Evolutionary conservation across 2,888 invertebrate genomes (phyloP).

Genomic region (Nemotelus nigrinus): DNA sequence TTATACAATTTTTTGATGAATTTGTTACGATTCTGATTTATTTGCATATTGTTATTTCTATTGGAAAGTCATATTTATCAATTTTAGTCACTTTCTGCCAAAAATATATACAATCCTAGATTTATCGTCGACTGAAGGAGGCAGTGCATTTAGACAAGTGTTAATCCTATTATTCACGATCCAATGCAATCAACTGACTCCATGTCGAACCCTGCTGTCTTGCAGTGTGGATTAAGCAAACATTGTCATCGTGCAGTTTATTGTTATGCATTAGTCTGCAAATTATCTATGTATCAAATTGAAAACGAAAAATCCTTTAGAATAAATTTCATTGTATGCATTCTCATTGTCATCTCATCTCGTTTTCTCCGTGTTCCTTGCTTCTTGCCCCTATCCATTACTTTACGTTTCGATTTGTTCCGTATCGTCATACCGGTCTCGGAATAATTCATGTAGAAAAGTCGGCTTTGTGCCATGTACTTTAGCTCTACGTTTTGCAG

Average conservation of each 20-base stretch:
- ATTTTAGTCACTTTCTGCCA: too few species aligned
- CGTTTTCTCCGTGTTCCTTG: not conserved
- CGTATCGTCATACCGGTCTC: not conserved
- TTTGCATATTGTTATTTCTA: too few species aligned
- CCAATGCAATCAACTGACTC: too few species aligned
- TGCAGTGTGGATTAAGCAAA: not conserved
- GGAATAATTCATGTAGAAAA: constrained; percentile 37
- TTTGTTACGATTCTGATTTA: too few species aligned
- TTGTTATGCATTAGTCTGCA: constrained; percentile 8
- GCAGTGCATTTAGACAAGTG: too few species aligned
- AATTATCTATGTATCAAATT: constrained; percentile 38
- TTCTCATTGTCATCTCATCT: constrained; percentile 6
- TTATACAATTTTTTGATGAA: too few species aligned
- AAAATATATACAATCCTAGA: too few species aligned
- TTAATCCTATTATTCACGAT: too few species aligned
- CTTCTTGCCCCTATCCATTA: too few species aligned
- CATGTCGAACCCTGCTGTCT: not conserved
- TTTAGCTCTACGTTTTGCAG: not conserved
- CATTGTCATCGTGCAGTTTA: not conserved
- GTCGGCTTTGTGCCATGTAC: constrained; percentile 38
- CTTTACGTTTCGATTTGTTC: too few species aligned
- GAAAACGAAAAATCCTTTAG: constrained; percentile 16
- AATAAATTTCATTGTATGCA: constrained; percentile 38
- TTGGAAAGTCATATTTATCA: too few species aligned
- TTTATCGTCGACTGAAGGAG: too few species aligned